These are phyloP conservation scores for Bombus ignitus DNA, from an alignment of 1,140 invertebrate genomes.

Conservation along the genomic window DNA sequence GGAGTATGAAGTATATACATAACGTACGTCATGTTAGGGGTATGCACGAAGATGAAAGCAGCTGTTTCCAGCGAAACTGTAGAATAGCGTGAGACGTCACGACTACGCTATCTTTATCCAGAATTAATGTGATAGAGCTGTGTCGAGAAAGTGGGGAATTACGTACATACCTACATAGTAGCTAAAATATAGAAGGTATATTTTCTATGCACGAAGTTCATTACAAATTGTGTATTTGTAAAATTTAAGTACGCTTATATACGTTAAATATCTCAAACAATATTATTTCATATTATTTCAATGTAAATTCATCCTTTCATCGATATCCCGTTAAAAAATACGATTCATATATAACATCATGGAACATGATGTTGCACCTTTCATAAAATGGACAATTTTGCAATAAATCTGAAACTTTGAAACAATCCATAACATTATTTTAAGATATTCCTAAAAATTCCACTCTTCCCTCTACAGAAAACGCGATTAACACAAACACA, in stretches of 20 bases:
- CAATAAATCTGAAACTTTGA: background rate
- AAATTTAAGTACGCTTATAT: background rate
- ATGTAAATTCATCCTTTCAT: no score
- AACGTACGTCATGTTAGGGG: background rate
- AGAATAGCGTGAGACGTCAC: conserved; percentile 27
- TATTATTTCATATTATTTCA: no score
- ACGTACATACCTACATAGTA: background rate
- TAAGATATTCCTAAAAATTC: background rate
- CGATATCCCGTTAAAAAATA: no score
- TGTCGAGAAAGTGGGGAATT: background rate
- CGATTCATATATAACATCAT: no score
- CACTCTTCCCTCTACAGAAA: background rate
- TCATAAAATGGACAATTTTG: no score
- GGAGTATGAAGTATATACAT: background rate
- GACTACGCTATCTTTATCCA: background rate
- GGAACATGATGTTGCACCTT: no score
- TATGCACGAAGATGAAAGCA: conserved; percentile 12
- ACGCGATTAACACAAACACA: background rate
- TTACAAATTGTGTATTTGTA: background rate
- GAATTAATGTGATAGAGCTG: conserved; percentile 18
- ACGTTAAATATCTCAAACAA: background rate
- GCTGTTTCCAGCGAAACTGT: background rate
- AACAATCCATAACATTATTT: background rate
- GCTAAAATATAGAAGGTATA: background rate
- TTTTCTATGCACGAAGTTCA: background rate